These are phyloP conservation scores for Lemur catta DNA, from an alignment of 2,797 vertebrate species.

Conservation along the genomic window DNA sequence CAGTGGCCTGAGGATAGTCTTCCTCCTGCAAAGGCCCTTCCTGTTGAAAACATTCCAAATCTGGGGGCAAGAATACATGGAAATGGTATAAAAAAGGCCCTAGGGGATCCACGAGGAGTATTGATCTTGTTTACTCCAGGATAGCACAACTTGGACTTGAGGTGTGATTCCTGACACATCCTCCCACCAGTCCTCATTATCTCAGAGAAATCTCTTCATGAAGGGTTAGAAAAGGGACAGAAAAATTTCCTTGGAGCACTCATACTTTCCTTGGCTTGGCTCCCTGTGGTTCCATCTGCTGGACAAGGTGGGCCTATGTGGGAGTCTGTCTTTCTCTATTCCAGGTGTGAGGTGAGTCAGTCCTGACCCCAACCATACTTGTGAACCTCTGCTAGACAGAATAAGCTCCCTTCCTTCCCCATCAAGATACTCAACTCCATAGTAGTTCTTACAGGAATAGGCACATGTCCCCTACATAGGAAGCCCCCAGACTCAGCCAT, in stretches of 20 bases:
- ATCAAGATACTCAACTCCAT: neutral
- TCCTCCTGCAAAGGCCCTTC: neutral
- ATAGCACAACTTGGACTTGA: neutral
- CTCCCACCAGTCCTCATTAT: neutral
- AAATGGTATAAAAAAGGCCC: neutral
- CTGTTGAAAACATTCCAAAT: neutral
- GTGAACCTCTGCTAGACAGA: neutral
- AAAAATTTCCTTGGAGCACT: neutral
- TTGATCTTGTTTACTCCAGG: neutral
- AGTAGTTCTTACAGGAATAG: neutral
- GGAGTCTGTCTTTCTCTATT: neutral
- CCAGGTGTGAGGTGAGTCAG: neutral
- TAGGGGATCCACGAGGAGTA: fast-evolving
- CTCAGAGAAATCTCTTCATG: neutral
- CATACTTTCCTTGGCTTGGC: neutral
- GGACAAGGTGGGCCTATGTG: neutral
- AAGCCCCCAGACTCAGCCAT: neutral
- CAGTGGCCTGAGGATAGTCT: neutral
- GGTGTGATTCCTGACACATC: neutral
- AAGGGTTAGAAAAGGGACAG: neutral
- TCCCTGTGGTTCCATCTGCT: neutral
- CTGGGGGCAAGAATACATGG: neutral
- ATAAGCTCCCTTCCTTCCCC: neutral
- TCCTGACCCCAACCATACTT: neutral
- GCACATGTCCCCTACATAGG: neutral